These are phyloP conservation scores for Balanococcus diminutus DNA, from an alignment of 2,888 invertebrate species.

Conservation along the genomic window DNA sequence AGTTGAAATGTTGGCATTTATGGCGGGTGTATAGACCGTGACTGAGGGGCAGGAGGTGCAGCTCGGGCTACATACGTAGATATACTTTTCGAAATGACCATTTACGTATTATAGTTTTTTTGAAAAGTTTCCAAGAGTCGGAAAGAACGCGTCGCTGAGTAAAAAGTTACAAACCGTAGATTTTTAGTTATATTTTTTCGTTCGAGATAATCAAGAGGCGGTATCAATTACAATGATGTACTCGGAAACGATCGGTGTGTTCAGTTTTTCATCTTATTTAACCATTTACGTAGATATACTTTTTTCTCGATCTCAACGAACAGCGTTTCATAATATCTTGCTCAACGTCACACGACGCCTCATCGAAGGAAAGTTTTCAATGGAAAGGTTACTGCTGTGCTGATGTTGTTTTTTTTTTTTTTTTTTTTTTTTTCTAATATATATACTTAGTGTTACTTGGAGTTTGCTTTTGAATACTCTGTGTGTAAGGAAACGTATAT, in stretches of 20 bases:
- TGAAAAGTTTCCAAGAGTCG: background rate
- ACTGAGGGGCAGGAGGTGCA: no score
- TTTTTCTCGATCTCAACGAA: no score
- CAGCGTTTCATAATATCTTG: no score
- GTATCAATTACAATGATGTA: conserved; percentile 2
- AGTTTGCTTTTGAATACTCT: background rate
- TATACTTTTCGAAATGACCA: no score
- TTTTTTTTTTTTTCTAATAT: background rate
- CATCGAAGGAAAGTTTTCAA: background rate
- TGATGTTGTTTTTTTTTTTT: background rate
- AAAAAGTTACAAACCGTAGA: background rate
- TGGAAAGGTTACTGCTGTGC: background rate
- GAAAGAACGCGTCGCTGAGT: background rate
- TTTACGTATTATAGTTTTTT: no score
- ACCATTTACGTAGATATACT: no score
- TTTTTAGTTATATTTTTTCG: background rate
- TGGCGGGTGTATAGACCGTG: no score
- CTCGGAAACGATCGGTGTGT: background rate
- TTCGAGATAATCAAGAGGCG: background rate
- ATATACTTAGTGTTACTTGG: no score
- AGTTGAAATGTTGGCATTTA: background rate
- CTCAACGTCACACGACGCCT: no score
- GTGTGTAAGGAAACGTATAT: background rate
- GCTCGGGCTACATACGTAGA: no score
- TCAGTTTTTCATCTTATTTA: background rate